These are phyloP conservation scores for Epinephelus lanceolatus DNA, from an alignment of 2,113 vertebrate genomes.

Conservation along the genomic window DNA sequence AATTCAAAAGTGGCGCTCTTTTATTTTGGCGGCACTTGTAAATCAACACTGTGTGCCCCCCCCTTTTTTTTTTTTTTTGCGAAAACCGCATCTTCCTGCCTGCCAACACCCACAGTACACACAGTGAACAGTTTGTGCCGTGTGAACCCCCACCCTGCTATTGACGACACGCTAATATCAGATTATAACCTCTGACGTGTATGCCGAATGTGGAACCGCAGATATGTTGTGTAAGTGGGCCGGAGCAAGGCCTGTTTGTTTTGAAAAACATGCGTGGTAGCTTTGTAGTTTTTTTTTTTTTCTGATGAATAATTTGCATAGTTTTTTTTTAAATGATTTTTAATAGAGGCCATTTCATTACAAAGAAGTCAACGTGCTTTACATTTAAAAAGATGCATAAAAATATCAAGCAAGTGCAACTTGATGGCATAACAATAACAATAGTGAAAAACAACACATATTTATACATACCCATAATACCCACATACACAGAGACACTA, in stretches of 20 bases:
- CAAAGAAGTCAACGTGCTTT: too few relatives aligned
- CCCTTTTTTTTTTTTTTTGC: slow-evolving; percentile 7
- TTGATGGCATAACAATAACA: too few relatives aligned
- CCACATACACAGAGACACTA: too few relatives aligned
- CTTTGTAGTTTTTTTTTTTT: too few relatives aligned
- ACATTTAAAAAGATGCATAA: too few relatives aligned
- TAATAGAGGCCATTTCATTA: too few relatives aligned
- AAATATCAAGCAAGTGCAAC: too few relatives aligned
- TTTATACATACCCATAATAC: too few relatives aligned
- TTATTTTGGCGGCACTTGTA: slow-evolving; percentile 58
- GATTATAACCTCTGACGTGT: slow-evolving; percentile 28
- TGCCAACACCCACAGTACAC: slow-evolving; percentile 50
- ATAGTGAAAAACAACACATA: too few relatives aligned
- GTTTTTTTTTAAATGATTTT: too few relatives aligned
- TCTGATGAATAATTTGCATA: too few relatives aligned
- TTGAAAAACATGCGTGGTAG: slow-evolving; percentile 7
- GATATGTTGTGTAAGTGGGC: slow-evolving; percentile 2
- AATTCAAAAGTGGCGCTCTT: slow-evolving; percentile 79
- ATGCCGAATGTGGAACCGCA: slow-evolving; percentile 26
- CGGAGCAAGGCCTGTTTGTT: neutral
- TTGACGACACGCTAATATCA: neutral
- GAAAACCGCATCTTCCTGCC: slow-evolving; percentile 72
- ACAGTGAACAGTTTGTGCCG: slow-evolving; percentile 45
- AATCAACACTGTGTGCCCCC: slow-evolving; percentile 19
- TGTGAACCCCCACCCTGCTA: slow-evolving; percentile 41